Percentiles rank a stretch among this genome's conserved stretches.
Evolutionary conservation across 2,113 vertebrate genomes (phyloP).

Genomic region (Lepisosteus oculatus): DNA sequence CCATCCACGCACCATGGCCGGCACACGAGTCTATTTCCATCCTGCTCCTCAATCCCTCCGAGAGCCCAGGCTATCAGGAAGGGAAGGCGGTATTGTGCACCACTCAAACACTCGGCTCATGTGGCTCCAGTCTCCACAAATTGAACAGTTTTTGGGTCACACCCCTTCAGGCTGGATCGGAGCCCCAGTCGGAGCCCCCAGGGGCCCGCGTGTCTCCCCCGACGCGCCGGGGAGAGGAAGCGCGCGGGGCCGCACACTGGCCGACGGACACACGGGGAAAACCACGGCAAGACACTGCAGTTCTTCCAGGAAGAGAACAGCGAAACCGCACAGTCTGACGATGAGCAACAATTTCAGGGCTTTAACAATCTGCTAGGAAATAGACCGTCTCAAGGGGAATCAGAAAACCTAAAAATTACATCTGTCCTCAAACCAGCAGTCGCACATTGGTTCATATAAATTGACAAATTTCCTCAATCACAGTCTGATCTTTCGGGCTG

Average conservation of each 20-base stretch:
- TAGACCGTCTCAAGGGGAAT: background rate
- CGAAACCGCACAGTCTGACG: background rate
- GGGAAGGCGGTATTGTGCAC: constrained; percentile 41
- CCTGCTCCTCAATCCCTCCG: constrained; percentile 33
- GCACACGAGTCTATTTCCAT: constrained; percentile 14
- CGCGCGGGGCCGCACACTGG: constrained; percentile 12
- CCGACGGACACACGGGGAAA: constrained; percentile 11
- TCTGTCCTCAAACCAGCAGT: background rate
- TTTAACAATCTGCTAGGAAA: background rate
- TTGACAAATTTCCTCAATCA: too few species aligned
- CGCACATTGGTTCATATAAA: background rate
- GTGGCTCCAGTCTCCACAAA: constrained; percentile 56
- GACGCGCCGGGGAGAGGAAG: constrained; percentile 32
- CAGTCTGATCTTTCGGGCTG: too few species aligned
- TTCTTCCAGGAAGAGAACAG: background rate
- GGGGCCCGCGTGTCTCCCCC: constrained; percentile 33
- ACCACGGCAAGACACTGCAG: background rate
- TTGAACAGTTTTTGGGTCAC: constrained; percentile 39
- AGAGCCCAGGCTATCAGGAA: constrained; percentile 30
- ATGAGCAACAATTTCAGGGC: background rate
- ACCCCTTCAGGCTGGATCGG: constrained; percentile 33
- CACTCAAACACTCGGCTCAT: constrained; percentile 53
- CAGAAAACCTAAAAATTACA: background rate
- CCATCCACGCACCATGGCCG: background rate
- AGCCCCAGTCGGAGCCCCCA: constrained; percentile 29